Percentiles rank a stretch among this genome's conserved stretches.
phyloP scores from a whole-genome alignment of 2,797 vertebrate species.

The Eospalax fontanierii region DNA sequence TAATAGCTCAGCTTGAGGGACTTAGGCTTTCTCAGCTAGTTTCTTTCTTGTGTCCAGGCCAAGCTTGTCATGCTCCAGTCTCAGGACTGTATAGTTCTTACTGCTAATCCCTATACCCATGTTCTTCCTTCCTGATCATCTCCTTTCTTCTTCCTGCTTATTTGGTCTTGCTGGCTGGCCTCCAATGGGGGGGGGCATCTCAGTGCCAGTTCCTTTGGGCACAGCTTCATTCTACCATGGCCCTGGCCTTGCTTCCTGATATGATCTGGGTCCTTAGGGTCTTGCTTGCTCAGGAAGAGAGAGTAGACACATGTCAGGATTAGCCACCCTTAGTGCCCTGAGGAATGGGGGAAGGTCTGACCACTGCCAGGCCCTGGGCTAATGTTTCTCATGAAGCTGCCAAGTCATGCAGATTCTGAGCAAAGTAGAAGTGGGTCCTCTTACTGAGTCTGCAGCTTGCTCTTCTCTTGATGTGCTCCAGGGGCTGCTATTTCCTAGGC shows the following conservation, averaged over 20 bases:
- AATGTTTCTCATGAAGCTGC: neutral
- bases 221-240: too few species aligned
- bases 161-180: too few species aligned
- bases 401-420: neutral
- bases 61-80: neutral
- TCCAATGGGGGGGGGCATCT: too few species aligned
- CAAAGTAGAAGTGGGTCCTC: neutral
- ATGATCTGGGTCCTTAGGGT: neutral
- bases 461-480: neutral
- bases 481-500: rapidly evolving
- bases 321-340: too few species aligned
- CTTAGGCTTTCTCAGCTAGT: rapidly evolving
- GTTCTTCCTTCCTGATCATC: rapidly evolving
- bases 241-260: neutral
- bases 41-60: rapidly evolving
- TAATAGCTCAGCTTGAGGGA: neutral
- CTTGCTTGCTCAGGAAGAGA: neutral
- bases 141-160: neutral
- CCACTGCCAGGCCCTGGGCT: neutral
- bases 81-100: rapidly evolving
- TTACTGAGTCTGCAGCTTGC: too few species aligned
- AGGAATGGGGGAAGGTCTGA: neutral
- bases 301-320: neutral
- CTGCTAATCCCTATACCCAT: too few species aligned
- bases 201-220: neutral